Evolutionary conservation across 2,797 vertebrate genomes (phyloP).

Genomic region (Sebastes diaconus): DNA sequence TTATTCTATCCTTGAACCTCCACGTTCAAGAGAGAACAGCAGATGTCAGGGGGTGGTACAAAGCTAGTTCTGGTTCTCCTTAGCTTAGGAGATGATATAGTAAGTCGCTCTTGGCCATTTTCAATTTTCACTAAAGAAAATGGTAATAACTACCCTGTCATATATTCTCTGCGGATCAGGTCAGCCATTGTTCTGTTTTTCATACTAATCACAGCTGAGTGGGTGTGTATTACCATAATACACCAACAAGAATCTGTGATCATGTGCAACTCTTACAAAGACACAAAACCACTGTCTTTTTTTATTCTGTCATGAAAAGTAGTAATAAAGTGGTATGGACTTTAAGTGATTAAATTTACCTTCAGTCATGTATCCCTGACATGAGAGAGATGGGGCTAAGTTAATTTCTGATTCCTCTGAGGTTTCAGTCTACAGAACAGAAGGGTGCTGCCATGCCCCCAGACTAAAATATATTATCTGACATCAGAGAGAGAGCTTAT

Average conservation of each 20-base stretch:
- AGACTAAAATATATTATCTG: constrained; percentile 3
- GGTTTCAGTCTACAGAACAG: neutral
- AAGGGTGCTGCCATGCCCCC: neutral
- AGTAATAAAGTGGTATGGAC: neutral
- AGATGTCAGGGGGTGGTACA: neutral
- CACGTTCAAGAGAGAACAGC: neutral
- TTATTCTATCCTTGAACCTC: neutral
- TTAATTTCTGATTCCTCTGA: neutral
- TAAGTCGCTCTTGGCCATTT: neutral
- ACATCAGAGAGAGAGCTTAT: constrained; percentile 3
- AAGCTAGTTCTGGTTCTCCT: neutral
- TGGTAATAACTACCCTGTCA: neutral
- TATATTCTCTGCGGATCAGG: neutral
- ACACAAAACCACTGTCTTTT: neutral
- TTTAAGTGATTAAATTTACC: neutral
- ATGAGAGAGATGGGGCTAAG: neutral
- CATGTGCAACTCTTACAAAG: neutral
- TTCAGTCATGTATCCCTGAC: neutral
- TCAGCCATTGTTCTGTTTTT: neutral
- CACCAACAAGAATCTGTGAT: neutral
- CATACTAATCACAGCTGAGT: neutral
- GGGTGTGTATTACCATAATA: neutral
- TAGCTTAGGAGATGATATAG: neutral
- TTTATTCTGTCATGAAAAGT: neutral
- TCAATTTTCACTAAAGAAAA: neutral